These are phyloP conservation scores for Drosophila paulistorum DNA, from an alignment of 1,140 invertebrate species.

Conservation along the genomic window DNA sequence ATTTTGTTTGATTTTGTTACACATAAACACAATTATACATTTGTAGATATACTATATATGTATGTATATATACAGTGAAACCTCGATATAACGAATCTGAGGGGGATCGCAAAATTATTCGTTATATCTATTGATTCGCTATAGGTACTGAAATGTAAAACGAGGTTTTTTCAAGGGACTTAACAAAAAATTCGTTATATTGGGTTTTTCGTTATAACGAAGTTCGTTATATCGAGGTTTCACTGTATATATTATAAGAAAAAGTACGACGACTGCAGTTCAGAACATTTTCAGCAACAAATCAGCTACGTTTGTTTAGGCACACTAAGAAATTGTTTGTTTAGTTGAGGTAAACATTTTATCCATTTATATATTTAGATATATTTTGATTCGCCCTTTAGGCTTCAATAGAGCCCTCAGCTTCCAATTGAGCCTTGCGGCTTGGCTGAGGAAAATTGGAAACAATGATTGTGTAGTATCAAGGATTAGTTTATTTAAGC, in stretches of 20 bases:
- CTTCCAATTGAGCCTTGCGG: constrained; percentile 73
- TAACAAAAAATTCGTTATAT: too few relatives aligned
- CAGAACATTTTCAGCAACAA: constrained; percentile 78
- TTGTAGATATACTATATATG: constrained; percentile 46
- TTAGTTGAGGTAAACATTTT: constrained; percentile 54
- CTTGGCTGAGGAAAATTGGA: constrained; percentile 52
- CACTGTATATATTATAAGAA: constrained; percentile 30
- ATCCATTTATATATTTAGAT: not conserved
- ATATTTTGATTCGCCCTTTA: constrained; percentile 27
- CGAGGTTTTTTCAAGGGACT: too few relatives aligned
- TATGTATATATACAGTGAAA: constrained; percentile 47
- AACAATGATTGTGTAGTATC: not conserved
- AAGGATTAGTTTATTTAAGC: not conserved
- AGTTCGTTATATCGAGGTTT: too few relatives aligned
- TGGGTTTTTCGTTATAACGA: too few relatives aligned
- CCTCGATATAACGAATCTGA: too few relatives aligned
- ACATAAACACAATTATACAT: constrained; percentile 63
- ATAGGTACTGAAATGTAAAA: too few relatives aligned
- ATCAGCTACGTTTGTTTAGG: constrained; percentile 53
- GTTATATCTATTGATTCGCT: too few relatives aligned
- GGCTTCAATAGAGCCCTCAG: constrained; percentile 65
- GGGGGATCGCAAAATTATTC: too few relatives aligned
- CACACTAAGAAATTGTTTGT: constrained; percentile 38
- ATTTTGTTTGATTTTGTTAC: constrained; percentile 60
- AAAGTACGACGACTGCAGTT: constrained; percentile 78